Evolutionary conservation across 2,888 invertebrate species (phyloP).

Genomic region (Nymphalis urticae): DNA sequence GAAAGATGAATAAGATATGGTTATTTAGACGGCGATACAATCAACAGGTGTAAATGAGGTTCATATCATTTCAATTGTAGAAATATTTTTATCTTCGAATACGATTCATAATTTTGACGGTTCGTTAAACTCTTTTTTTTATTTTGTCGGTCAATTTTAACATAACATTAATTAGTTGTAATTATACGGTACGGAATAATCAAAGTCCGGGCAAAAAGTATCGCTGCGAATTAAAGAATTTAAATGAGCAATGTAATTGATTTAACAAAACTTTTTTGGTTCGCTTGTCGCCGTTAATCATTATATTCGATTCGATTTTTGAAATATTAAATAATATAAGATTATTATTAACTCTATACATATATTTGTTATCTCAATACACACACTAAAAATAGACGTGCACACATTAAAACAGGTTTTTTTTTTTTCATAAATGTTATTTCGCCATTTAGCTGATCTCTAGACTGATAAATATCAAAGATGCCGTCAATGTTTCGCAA

Average conservation of each 20-base stretch:
- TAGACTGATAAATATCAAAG: slow-evolving; percentile 2
- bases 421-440: neutral
- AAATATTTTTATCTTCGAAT: slow-evolving; percentile 24
- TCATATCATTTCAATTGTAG: slow-evolving; percentile 29
- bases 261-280: slow-evolving; percentile 1
- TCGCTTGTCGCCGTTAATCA: too few species aligned
- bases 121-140: slow-evolving; percentile 24
- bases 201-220: slow-evolving; percentile 14
- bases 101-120: slow-evolving; percentile 28
- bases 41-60: slow-evolving; percentile 31
- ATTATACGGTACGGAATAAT: slow-evolving; percentile 29
- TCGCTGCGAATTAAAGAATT: slow-evolving; percentile 1
- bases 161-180: slow-evolving; percentile 29
- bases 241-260: slow-evolving; percentile 1
- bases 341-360: too few species aligned
- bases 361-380: too few species aligned
- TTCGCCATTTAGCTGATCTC: neutral
- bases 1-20: slow-evolving; percentile 14
- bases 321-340: too few species aligned
- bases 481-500: neutral
- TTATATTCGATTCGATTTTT: too few species aligned
- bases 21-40: slow-evolving; percentile 21
- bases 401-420: neutral
- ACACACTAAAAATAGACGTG: too few species aligned
- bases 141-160: slow-evolving; percentile 20